phyloP scores from a whole-genome alignment of 2,888 invertebrate species.

The Tipula unca region DNA sequence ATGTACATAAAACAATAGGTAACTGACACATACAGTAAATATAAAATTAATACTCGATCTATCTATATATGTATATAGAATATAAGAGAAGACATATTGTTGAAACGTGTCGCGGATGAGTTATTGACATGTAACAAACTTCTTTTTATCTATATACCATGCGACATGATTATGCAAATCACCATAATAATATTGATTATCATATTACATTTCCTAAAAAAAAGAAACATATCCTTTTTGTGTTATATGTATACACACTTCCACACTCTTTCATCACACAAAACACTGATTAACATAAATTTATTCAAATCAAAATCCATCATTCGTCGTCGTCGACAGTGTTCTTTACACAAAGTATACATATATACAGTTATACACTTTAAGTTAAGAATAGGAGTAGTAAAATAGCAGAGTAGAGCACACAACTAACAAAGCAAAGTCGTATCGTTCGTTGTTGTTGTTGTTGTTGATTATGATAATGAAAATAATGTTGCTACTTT shows the following conservation, averaged over 20 bases:
- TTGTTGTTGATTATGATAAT: not conserved
- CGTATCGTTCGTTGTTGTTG: not conserved
- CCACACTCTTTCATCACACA: not conserved
- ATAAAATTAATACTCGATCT: not conserved
- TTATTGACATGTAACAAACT: not conserved
- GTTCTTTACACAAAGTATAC: not conserved
- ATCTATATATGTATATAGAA: not conserved
- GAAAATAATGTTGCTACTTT: not conserved
- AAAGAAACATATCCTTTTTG: constrained; percentile 1
- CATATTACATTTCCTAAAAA: not conserved
- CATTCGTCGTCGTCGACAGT: not conserved
- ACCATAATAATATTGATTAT: constrained; percentile 1
- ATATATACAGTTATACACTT: too few species aligned
- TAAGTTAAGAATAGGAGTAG: not conserved
- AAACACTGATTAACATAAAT: constrained; percentile 14
- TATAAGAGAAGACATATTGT: not conserved
- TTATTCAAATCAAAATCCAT: constrained; percentile 8
- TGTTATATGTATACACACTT: not conserved
- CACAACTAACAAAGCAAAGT: not conserved
- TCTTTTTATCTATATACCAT: not conserved
- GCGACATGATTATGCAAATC: constrained; percentile 1
- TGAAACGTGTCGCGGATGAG: not conserved
- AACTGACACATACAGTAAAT: not conserved
- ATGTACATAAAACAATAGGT: not conserved
- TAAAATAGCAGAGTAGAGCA: not conserved